These are phyloP conservation scores for Champsocephalus esox DNA, from an alignment of 2,797 vertebrate genomes.

Conservation along the genomic window DNA sequence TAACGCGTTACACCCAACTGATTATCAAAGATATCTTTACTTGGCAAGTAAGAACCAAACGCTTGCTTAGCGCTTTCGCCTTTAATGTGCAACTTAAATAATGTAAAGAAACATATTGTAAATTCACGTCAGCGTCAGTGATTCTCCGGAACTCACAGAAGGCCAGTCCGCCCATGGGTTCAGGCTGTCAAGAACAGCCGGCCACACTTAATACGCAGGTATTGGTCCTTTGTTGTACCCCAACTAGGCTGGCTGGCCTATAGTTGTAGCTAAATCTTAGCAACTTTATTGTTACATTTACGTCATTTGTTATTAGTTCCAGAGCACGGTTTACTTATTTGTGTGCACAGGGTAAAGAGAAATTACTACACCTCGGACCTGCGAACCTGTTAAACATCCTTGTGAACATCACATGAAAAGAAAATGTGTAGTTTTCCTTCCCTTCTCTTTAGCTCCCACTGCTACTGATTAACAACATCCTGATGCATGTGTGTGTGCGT, in stretches of 20 bases:
- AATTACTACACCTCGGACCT: not conserved
- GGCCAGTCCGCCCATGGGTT: no score
- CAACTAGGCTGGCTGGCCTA: not conserved
- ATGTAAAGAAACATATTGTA: no score
- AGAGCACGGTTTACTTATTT: not conserved
- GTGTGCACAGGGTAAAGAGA: not conserved
- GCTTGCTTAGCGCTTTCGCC: no score
- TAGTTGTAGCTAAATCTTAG: not conserved
- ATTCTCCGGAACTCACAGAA: no score
- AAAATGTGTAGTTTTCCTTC: constrained; percentile 8
- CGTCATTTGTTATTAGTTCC: not conserved
- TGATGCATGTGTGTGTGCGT: constrained; percentile 33
- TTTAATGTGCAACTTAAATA: no score
- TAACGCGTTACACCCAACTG: no score
- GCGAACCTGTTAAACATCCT: constrained; percentile 11
- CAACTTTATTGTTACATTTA: not conserved
- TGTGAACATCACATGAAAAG: constrained; percentile 14
- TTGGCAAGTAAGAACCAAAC: no score
- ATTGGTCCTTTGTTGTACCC: not conserved
- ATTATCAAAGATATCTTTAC: no score
- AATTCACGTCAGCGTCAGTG: no score
- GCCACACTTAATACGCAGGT: not conserved
- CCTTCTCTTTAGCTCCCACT: constrained; percentile 41
- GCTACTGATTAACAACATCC: constrained; percentile 68
- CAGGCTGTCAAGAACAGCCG: no score